phyloP scores from a whole-genome alignment of 2,888 invertebrate genomes.

The Periphyllus acericola region DNA sequence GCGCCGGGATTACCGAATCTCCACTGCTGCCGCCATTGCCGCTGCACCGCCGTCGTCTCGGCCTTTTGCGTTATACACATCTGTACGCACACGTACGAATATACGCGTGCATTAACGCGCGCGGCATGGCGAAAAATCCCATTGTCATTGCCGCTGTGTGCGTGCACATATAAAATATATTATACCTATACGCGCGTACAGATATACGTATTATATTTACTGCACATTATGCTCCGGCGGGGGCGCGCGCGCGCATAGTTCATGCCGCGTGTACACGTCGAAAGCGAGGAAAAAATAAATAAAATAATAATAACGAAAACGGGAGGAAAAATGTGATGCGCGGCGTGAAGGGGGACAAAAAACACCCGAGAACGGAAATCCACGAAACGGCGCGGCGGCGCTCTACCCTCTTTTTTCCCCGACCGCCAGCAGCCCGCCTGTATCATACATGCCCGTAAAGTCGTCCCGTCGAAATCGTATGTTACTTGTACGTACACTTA shows the following conservation, averaged over 20 bases:
- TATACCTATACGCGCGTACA: background rate
- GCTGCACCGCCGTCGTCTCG: constrained; percentile 23
- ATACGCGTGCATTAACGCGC: constrained; percentile 1
- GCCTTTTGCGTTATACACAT: constrained; percentile 20
- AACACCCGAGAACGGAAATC: background rate
- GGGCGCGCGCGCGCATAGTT: background rate
- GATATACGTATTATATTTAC: background rate
- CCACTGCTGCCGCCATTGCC: constrained; percentile 32
- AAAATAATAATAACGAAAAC: constrained; percentile 3
- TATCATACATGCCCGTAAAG: background rate
- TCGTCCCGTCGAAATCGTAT: background rate
- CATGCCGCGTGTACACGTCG: background rate
- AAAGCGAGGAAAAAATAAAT: background rate
- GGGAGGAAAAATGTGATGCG: background rate
- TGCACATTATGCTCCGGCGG: background rate
- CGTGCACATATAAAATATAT: background rate
- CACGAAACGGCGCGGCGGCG: background rate
- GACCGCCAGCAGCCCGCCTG: background rate
- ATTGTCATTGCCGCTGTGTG: constrained; percentile 45
- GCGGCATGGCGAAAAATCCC: constrained; percentile 53
- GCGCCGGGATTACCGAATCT: constrained; percentile 61
- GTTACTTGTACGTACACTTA: no score
- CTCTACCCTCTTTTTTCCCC: background rate
- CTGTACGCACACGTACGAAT: background rate
- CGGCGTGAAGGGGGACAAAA: background rate